phyloP scores from a whole-genome alignment of 2,888 invertebrate species.

The Andrena bucephala region DNA sequence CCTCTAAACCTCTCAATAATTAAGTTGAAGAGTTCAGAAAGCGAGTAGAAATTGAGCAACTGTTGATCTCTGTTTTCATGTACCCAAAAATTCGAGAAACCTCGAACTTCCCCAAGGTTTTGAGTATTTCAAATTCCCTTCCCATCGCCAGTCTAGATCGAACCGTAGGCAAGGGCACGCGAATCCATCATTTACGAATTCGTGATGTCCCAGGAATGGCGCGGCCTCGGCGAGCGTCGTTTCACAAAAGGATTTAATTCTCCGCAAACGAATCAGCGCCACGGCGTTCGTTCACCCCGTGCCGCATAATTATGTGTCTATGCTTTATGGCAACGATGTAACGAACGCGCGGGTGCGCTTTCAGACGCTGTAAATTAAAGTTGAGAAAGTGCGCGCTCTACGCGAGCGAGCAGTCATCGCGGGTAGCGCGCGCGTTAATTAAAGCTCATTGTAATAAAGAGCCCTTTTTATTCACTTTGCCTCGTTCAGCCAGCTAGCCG shows the following conservation, averaged over 20 bases:
- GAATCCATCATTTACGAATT: conserved; percentile 33
- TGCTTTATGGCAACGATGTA: conserved; percentile 75
- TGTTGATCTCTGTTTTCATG: no score
- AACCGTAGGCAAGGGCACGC: neutral
- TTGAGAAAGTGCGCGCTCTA: conserved; percentile 77
- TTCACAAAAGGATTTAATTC: conserved; percentile 65
- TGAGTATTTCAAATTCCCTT: neutral
- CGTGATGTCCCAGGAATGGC: neutral
- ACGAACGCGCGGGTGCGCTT: conserved; percentile 72
- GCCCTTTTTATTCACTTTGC: conserved; percentile 79
- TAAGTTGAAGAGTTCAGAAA: no score
- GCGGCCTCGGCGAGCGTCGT: neutral
- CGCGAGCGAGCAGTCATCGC: conserved; percentile 76
- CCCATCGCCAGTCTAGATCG: neutral
- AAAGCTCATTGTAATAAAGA: conserved; percentile 83
- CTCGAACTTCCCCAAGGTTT: neutral
- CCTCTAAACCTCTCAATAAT: no score
- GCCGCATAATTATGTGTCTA: conserved; percentile 75
- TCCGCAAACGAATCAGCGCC: conserved; percentile 66
- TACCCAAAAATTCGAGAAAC: neutral
- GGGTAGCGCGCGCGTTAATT: conserved; percentile 77
- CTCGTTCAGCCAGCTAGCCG: conserved; percentile 71
- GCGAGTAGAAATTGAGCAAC: no score
- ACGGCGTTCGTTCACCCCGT: conserved; percentile 68
- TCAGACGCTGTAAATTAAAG: conserved; percentile 80